These are phyloP conservation scores for Leptinotarsa peninsularis DNA, from an alignment of 2,888 invertebrate genomes.

Conservation along the genomic window DNA sequence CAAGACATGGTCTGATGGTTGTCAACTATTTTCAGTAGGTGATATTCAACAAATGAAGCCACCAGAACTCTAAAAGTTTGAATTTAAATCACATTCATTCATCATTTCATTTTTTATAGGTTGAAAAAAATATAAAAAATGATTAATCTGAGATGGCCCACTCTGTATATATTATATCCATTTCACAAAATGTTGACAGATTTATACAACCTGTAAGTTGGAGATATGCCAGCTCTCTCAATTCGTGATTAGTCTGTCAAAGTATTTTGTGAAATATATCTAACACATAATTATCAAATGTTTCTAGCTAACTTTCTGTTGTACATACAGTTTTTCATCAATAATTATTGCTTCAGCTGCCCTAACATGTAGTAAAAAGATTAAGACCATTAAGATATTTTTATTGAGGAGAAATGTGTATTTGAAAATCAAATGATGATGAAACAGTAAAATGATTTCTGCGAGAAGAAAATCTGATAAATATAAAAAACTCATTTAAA, in stretches of 20 bases:
- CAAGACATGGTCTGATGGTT: neutral
- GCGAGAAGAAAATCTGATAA: too few relatives aligned
- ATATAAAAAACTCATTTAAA: too few relatives aligned
- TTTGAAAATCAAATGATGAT: too few relatives aligned
- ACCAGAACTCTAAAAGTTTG: neutral
- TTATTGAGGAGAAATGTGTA: too few relatives aligned
- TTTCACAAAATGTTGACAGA: slow-evolving; percentile 20
- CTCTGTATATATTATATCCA: slow-evolving; percentile 21
- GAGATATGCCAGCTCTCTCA: neutral
- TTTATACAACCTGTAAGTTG: neutral
- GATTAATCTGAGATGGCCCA: slow-evolving; percentile 7
- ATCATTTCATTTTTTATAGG: too few relatives aligned
- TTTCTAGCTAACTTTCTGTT: slow-evolving; percentile 34
- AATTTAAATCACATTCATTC: too few relatives aligned
- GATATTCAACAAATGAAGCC: neutral
- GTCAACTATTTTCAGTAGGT: neutral
- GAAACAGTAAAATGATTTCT: too few relatives aligned
- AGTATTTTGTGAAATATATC: slow-evolving; percentile 27
- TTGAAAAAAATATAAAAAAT: too few relatives aligned
- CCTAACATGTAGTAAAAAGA: neutral
- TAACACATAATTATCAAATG: slow-evolving; percentile 30
- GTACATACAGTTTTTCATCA: slow-evolving; percentile 27
- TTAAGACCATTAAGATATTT: too few relatives aligned
- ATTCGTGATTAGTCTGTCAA: slow-evolving; percentile 8
- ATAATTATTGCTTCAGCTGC: slow-evolving; percentile 20